These are phyloP conservation scores for Heliothis subflexa DNA, from an alignment of 1,140 invertebrate species.

Conservation along the genomic window DNA sequence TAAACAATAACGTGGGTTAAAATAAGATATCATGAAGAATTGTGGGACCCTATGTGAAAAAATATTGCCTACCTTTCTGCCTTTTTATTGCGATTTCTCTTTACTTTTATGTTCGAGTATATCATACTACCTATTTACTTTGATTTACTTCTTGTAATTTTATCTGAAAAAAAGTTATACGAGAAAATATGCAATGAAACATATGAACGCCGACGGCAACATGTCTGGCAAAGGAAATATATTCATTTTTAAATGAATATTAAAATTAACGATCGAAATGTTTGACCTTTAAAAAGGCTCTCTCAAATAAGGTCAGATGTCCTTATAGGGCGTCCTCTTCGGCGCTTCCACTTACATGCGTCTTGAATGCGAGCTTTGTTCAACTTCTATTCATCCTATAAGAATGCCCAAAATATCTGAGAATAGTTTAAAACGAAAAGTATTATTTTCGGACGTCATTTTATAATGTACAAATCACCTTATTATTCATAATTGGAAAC, in stretches of 20 bases:
- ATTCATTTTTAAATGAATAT: not conserved
- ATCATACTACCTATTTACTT: slow-evolving; percentile 26
- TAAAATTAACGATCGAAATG: not conserved
- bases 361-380: too few species aligned
- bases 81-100: slow-evolving; percentile 27
- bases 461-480: too few species aligned
- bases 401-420: too few species aligned
- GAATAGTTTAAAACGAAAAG: too few species aligned
- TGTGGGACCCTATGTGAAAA: slow-evolving; percentile 6
- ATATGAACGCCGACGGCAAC: not conserved
- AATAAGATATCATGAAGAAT: slow-evolving; percentile 13
- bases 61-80: slow-evolving; percentile 5
- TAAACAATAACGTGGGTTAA: not conserved
- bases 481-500: too few species aligned
- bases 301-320: too few species aligned
- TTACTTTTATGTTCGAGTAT: slow-evolving; percentile 33
- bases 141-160: slow-evolving; percentile 24
- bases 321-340: too few species aligned
- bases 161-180: not conserved
- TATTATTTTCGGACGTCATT: too few species aligned
- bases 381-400: too few species aligned
- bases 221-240: not conserved
- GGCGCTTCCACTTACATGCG: too few species aligned
- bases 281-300: too few species aligned
- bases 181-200: not conserved